phyloP scores from a whole-genome alignment of 2,888 invertebrate genomes.

The Napeogenes sylphis region DNA sequence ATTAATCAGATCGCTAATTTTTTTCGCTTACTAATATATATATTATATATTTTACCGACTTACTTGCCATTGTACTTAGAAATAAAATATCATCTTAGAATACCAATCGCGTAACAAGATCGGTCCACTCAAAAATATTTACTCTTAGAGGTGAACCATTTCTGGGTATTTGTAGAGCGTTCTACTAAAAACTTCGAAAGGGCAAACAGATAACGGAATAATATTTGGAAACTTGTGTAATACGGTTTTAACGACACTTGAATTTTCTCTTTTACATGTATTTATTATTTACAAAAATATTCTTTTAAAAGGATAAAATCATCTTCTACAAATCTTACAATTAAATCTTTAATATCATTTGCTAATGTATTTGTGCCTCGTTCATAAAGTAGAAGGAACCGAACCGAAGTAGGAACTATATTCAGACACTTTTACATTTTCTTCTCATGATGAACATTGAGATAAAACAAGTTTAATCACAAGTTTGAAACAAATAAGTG shows the following conservation, averaged over 20 bases:
- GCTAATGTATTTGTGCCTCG: too few relatives aligned
- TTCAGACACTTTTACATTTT: neutral
- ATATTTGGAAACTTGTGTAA: slow-evolving; percentile 11
- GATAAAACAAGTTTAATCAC: slow-evolving; percentile 30
- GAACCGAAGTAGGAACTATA: neutral
- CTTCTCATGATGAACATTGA: slow-evolving; percentile 15
- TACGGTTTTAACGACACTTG: slow-evolving; percentile 7
- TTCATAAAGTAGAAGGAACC: too few relatives aligned
- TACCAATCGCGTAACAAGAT: slow-evolving; percentile 19
- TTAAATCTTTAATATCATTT: too few relatives aligned
- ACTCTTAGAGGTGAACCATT: slow-evolving; percentile 16
- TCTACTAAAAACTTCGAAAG: slow-evolving; percentile 12
- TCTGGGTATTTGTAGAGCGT: slow-evolving; percentile 12
- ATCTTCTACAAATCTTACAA: too few relatives aligned
- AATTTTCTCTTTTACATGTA: neutral
- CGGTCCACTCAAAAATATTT: slow-evolving; percentile 20
- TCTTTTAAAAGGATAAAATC: too few relatives aligned
- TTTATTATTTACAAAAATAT: neutral
- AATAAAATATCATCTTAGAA: slow-evolving; percentile 5
- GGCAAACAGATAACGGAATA: slow-evolving; percentile 11
- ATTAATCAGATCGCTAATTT: too few relatives aligned
- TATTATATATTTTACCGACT: neutral
- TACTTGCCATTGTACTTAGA: neutral
- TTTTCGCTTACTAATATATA: too few relatives aligned
- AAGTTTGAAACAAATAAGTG: slow-evolving; percentile 34